A percentile compares a stretch with the other conserved stretches of the same genome.
phyloP scores from a whole-genome alignment of 2,113 vertebrate genomes.

The Strix aluco region DNA sequence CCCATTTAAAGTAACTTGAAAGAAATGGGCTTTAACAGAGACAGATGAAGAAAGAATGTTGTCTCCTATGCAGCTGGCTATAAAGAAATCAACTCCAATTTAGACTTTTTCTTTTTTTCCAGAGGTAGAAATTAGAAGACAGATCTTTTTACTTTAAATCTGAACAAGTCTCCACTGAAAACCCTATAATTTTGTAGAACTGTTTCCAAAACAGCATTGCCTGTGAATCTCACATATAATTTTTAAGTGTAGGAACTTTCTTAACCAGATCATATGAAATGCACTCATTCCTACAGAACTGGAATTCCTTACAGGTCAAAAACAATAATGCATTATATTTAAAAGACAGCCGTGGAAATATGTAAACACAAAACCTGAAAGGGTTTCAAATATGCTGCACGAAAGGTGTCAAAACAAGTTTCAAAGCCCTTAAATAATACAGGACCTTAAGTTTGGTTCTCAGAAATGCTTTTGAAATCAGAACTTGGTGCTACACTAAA shows the following conservation, averaged over 20 bases:
- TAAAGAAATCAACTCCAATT: neutral
- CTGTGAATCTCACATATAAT: neutral
- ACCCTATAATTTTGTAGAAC: neutral
- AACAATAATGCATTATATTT: conserved; percentile 5
- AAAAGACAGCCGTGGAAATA: conserved; percentile 44
- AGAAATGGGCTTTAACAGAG: neutral
- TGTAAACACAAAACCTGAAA: neutral
- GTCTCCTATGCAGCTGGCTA: neutral
- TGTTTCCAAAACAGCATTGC: neutral
- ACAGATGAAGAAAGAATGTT: neutral
- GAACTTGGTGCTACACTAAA: neutral
- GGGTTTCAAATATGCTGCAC: neutral
- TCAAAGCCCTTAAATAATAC: conserved; percentile 21
- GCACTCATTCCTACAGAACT: neutral
- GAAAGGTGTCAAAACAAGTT: conserved; percentile 10
- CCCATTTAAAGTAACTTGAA: neutral
- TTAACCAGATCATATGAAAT: neutral
- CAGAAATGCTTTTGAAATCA: conserved; percentile 3
- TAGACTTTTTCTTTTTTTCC: neutral
- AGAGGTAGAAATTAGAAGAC: neutral
- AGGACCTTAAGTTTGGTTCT: neutral
- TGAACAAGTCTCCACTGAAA: neutral
- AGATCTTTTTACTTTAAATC: neutral
- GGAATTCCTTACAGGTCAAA: conserved; percentile 3
- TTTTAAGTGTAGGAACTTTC: neutral